Evolutionary conservation across 2,888 invertebrate genomes (phyloP).

Genomic region (Chrysina gloriosa): DNA sequence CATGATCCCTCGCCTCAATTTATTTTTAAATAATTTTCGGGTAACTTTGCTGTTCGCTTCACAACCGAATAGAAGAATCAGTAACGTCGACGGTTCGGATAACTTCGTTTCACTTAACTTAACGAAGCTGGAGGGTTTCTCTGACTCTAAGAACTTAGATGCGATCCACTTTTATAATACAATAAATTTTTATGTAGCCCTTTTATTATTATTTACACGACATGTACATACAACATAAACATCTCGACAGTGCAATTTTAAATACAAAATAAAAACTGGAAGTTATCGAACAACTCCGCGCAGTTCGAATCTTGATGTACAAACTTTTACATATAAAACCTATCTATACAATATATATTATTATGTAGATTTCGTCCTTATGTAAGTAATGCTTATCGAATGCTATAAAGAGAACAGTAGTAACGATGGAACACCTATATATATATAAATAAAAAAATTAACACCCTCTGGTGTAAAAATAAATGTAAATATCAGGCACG

Average conservation of each 20-base stretch:
- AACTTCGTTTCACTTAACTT: no score
- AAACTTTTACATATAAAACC: conserved; percentile 29
- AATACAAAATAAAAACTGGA: conserved; percentile 33
- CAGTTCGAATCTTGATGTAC: conserved; percentile 8
- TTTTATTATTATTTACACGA: conserved; percentile 42
- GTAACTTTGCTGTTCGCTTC: no score
- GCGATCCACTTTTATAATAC: no score
- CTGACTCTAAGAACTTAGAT: no score
- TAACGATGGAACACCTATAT: conserved; percentile 1
- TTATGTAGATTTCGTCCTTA: background rate
- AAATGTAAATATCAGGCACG: conserved; percentile 34
- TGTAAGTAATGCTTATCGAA: conserved; percentile 7
- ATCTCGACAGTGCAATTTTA: conserved; percentile 14
- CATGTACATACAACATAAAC: conserved; percentile 35
- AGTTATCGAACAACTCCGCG: background rate
- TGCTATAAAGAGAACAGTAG: background rate
- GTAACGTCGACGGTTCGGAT: no score
- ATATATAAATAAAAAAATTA: background rate
- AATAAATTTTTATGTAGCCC: conserved; percentile 27
- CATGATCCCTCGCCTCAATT: no score
- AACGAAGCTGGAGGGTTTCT: no score
- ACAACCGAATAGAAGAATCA: no score
- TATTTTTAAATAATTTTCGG: no score
- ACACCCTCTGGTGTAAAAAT: background rate
- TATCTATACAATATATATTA: conserved; percentile 22